phyloP scores from a whole-genome alignment of 2,888 invertebrate genomes.

The Ferdinandea cuprea region DNA sequence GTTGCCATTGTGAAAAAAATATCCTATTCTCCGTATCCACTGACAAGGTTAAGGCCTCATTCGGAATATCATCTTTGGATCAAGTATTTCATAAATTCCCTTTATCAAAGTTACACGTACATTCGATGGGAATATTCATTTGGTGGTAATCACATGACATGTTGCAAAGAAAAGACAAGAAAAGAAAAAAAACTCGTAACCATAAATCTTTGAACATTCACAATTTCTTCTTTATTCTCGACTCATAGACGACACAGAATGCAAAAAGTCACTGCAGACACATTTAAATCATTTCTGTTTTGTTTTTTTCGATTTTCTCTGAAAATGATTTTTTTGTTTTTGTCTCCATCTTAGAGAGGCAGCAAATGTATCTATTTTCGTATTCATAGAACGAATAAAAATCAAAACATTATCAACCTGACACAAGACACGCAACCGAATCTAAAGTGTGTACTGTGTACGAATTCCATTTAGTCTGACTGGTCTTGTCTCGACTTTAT shows the following conservation, averaged over 20 bases:
- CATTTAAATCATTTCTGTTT: slow-evolving; percentile 31
- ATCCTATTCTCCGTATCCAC: too few species aligned
- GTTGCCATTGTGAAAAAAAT: too few species aligned
- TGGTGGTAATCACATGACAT: not conserved
- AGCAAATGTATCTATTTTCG: slow-evolving; percentile 50
- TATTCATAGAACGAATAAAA: slow-evolving; percentile 61
- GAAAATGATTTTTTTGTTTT: slow-evolving; percentile 7
- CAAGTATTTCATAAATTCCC: not conserved
- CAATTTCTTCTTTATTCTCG: slow-evolving; percentile 14
- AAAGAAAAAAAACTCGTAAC: not conserved
- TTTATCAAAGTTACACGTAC: too few species aligned
- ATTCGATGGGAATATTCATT: not conserved
- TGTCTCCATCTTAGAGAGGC: slow-evolving; percentile 22
- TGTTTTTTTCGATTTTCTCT: slow-evolving; percentile 19
- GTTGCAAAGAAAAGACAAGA: slow-evolving; percentile 8
- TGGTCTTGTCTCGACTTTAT: slow-evolving; percentile 61
- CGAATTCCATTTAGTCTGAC: slow-evolving; percentile 61
- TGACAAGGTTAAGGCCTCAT: not conserved
- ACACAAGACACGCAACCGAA: slow-evolving; percentile 56
- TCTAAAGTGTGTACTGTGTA: slow-evolving; percentile 57
- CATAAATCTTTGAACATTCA: slow-evolving; percentile 3
- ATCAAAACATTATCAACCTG: slow-evolving; percentile 68
- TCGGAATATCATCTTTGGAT: not conserved
- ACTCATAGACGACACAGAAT: slow-evolving; percentile 13
- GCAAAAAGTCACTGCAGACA: slow-evolving; percentile 41